A percentile compares a stretch with the other conserved stretches of the same genome.
phyloP scores from a whole-genome alignment of 1,140 invertebrate genomes.

The Micrasema longulum region DNA sequence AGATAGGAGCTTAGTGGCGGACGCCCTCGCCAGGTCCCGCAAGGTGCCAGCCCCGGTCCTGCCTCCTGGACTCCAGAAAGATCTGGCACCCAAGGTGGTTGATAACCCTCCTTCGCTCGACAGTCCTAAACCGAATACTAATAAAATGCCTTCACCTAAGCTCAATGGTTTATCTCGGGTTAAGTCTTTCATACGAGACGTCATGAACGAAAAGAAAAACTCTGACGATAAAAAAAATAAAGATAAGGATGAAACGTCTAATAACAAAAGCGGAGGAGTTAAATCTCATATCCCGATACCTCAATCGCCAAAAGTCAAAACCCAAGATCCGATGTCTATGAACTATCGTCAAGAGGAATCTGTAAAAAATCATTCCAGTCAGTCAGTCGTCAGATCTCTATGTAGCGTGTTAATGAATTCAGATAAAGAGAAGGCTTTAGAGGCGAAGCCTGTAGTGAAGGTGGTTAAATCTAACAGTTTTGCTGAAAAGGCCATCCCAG shows the following conservation, averaged over 20 bases:
- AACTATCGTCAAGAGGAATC: conserved; percentile 50
- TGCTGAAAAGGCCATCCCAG: conserved; percentile 65
- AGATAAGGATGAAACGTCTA: conserved; percentile 36
- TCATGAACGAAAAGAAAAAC: conserved; percentile 66
- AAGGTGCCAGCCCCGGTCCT: conserved; percentile 68
- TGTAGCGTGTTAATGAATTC: conserved; percentile 64
- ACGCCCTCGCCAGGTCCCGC: conserved; percentile 74
- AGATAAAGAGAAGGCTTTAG: conserved; percentile 56
- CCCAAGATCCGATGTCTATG: conserved; percentile 32
- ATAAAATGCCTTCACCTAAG: conserved; percentile 65
- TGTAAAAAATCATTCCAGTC: conserved; percentile 58
- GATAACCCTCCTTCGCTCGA: conserved; percentile 63
- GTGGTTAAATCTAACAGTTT: conserved; percentile 67
- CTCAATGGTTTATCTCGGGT: conserved; percentile 65
- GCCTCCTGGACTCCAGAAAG: conserved; percentile 63
- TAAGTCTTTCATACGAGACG: conserved; percentile 68
- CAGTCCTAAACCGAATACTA: conserved; percentile 62
- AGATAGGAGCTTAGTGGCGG: conserved; percentile 75
- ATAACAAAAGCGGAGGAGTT: conserved; percentile 28
- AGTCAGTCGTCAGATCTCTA: conserved; percentile 66
- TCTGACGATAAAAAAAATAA: conserved; percentile 62
- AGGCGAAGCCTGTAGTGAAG: conserved; percentile 38
- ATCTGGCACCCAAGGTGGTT: conserved; percentile 61
- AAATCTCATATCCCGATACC: conserved; percentile 53
- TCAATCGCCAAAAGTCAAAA: conserved; percentile 42